Conservation (phyloP, 2,113 vertebrate species). For the Procavia capensis region DNA sequence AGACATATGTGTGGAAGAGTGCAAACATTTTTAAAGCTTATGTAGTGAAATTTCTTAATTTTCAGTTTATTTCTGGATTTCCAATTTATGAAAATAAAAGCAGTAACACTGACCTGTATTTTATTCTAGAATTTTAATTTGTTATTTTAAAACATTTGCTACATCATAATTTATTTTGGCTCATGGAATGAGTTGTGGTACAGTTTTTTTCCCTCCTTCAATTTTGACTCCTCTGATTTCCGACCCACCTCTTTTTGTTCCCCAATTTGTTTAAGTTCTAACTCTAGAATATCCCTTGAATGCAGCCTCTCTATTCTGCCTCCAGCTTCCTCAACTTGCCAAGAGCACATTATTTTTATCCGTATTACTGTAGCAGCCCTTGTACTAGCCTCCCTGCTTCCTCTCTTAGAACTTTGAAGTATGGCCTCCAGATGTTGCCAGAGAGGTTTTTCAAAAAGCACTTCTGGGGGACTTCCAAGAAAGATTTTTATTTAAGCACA, state of each 20-base stretch:
- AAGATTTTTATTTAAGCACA: slow-evolving; percentile 54
- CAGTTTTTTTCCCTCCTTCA: not conserved
- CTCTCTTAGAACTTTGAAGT: slow-evolving; percentile 63
- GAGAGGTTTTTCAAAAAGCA: slow-evolving; percentile 43
- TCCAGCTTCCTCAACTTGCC: slow-evolving; percentile 59
- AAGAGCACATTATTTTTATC: slow-evolving; percentile 69
- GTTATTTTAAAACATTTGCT: slow-evolving; percentile 54
- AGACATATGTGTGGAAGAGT: not conserved
- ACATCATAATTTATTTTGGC: slow-evolving; percentile 10
- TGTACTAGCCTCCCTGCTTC: slow-evolving; percentile 21
- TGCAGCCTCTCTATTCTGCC: slow-evolving; percentile 22
- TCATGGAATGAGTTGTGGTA: not conserved
- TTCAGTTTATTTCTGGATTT: slow-evolving; percentile 8
- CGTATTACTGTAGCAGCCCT: not conserved
- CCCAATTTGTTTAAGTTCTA: slow-evolving; percentile 47
- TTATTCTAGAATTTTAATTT: slow-evolving; percentile 35
- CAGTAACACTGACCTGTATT: slow-evolving; percentile 37
- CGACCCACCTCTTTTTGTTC: slow-evolving; percentile 43
- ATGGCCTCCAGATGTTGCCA: slow-evolving; percentile 68
- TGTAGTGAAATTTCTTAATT: not conserved
- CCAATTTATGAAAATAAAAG: slow-evolving; percentile 42
- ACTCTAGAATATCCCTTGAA: slow-evolving; percentile 48
- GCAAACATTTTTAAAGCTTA: not conserved
- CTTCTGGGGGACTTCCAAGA: slow-evolving; percentile 36
- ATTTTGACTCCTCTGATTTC: slow-evolving; percentile 41